phyloP scores from a whole-genome alignment of 2,888 invertebrate genomes.

The Acronicta leporina region DNA sequence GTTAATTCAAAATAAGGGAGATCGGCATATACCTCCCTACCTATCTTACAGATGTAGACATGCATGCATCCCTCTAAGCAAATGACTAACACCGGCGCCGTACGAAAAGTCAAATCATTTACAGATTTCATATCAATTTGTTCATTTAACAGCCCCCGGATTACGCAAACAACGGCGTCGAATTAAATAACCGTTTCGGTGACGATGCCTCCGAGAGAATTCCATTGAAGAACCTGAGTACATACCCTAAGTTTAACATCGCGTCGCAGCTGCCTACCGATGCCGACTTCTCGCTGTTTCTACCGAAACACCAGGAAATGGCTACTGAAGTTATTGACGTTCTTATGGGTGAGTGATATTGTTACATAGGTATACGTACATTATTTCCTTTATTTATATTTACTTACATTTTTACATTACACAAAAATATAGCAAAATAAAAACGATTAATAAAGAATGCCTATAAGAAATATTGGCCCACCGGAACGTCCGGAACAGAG shows the following conservation, averaged over 20 bases:
- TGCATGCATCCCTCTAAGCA: no score
- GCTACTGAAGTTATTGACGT: conserved; percentile 92
- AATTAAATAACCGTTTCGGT: conserved; percentile 90
- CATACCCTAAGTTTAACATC: conserved; percentile 88
- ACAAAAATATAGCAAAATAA: no score
- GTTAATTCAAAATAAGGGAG: no score
- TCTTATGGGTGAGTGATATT: conserved; percentile 89
- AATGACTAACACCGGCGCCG: no score
- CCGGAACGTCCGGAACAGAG: no score
- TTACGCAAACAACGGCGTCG: conserved; percentile 88
- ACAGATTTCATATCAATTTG: not conserved
- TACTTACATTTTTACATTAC: no score
- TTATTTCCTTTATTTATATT: no score
- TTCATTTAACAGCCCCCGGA: conserved; percentile 67
- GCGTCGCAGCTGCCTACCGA: conserved; percentile 89
- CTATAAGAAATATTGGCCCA: no score
- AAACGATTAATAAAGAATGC: no score
- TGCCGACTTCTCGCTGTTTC: conserved; percentile 93
- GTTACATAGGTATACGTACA: not conserved
- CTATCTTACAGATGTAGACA: no score
- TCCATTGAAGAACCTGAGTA: conserved; percentile 83
- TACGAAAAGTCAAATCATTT: no score
- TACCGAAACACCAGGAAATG: conserved; percentile 91
- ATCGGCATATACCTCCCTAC: no score
- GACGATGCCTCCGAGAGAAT: conserved; percentile 87